Evolutionary conservation across 2,113 vertebrate genomes (phyloP).

Genomic region (Typhlomys cinereus): DNA sequence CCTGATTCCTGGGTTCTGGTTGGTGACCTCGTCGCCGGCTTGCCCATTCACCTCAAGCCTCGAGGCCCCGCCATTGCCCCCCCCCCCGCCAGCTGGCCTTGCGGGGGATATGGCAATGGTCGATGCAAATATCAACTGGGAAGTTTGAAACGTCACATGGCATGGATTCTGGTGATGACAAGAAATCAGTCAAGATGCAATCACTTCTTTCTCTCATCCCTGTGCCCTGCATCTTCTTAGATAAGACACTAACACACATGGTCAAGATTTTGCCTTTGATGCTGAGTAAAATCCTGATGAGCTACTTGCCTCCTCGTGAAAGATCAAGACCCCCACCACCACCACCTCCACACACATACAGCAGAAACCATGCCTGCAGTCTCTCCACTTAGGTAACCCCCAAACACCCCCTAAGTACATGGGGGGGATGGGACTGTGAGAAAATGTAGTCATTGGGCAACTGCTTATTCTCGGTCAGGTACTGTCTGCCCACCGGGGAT

Average conservation of each 20-base stretch:
- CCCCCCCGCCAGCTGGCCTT: too few relatives aligned
- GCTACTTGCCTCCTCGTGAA: not conserved
- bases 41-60: too few relatives aligned
- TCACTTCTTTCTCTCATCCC: too few relatives aligned
- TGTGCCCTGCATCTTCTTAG: not conserved
- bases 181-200: not conserved
- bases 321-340: not conserved
- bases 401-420: not conserved
- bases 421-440: accelerated
- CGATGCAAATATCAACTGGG: not conserved
- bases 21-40: too few relatives aligned
- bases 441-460: not conserved
- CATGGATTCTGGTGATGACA: not conserved
- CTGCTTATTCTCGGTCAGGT: not conserved
- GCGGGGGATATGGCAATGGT: too few relatives aligned
- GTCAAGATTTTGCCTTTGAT: not conserved
- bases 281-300: not conserved
- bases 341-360: too few relatives aligned
- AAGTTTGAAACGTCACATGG: not conserved
- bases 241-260: not conserved
- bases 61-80: too few relatives aligned
- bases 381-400: not conserved
- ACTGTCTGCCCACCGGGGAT: too few relatives aligned
- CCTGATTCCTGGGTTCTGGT: too few relatives aligned
- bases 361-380: not conserved